Evolutionary conservation across 2,888 invertebrate genomes (phyloP).

Genomic region (Cyrtodaria siliqua): DNA sequence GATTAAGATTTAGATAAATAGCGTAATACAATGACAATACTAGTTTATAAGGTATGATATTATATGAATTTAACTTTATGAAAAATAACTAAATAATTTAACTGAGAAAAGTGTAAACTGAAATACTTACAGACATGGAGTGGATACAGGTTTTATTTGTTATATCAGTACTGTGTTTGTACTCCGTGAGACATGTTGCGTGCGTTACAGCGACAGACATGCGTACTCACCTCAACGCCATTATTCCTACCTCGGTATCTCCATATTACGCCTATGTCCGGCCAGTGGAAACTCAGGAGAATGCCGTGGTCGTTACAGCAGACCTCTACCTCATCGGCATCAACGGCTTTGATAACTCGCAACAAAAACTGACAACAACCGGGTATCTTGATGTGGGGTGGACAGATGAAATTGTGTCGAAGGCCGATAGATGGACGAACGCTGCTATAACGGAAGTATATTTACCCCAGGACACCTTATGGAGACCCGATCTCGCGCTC

Average conservation of each 20-base stretch:
- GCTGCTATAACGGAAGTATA: conserved; percentile 29
- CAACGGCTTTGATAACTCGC: conserved; percentile 47
- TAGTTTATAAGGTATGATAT: too few relatives aligned
- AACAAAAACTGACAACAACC: conserved; percentile 52
- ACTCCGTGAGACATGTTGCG: too few relatives aligned
- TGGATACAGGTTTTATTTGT: too few relatives aligned
- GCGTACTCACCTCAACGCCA: conserved; percentile 30
- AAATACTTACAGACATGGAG: too few relatives aligned
- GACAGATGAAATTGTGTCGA: conserved; percentile 41
- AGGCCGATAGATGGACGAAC: conserved; percentile 27
- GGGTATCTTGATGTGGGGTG: conserved; percentile 50
- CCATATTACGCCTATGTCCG: conserved; percentile 50
- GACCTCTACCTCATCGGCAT: conserved; percentile 53
- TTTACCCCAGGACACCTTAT: conserved; percentile 45
- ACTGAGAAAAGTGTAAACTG: too few relatives aligned
- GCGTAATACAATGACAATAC: too few relatives aligned
- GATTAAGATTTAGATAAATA: too few relatives aligned
- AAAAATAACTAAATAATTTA: too few relatives aligned
- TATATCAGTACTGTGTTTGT: too few relatives aligned
- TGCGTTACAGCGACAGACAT: conserved; percentile 39
- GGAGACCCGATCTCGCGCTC: conserved; percentile 60
- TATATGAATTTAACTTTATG: too few relatives aligned
- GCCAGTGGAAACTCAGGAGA: conserved; percentile 44
- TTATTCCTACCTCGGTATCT: conserved; percentile 15
- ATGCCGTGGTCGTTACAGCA: conserved; percentile 40